These are phyloP conservation scores for Bos indicus DNA, from an alignment of 2,113 vertebrate species.

Conservation along the genomic window DNA sequence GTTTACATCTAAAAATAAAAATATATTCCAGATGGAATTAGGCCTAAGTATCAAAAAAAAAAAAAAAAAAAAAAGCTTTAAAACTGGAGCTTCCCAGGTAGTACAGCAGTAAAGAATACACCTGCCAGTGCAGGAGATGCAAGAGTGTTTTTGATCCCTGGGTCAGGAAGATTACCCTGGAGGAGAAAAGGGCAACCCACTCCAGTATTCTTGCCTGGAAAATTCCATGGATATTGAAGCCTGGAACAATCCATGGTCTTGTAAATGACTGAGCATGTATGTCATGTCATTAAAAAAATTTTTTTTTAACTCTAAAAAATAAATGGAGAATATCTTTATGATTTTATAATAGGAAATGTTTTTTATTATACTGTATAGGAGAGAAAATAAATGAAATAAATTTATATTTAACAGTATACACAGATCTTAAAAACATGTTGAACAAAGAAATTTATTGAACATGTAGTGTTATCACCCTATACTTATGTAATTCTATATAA, in stretches of 20 bases:
- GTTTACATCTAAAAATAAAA: not conserved
- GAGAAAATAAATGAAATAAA: not conserved
- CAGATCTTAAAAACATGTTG: not conserved
- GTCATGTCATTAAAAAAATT: not conserved
- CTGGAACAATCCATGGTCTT: not conserved
- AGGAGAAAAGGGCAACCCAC: not conserved
- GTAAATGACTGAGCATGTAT: not conserved
- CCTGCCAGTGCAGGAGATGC: not conserved
- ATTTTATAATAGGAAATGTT: not conserved
- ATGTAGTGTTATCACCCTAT: not conserved
- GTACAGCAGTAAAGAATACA: not conserved
- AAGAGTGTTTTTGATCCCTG: not conserved
- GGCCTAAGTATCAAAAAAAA: not conserved
- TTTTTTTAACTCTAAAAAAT: not conserved
- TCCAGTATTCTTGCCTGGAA: not conserved
- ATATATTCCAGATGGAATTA: conserved; percentile 14
- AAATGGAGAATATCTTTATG: not conserved
- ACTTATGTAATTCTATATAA: conserved; percentile 9
- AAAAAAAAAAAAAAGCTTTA: not conserved
- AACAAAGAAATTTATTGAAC: conserved; percentile 8
- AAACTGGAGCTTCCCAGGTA: not conserved
- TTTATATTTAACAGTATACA: not conserved
- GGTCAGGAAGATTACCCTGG: not conserved
- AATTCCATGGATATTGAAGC: not conserved
- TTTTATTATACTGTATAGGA: conserved; percentile 7